A percentile compares a stretch with the other conserved stretches of the same genome.
These are phyloP conservation scores for Crypturellus undulatus DNA, from an alignment of 2,113 vertebrate genomes.

Conservation along the genomic window DNA sequence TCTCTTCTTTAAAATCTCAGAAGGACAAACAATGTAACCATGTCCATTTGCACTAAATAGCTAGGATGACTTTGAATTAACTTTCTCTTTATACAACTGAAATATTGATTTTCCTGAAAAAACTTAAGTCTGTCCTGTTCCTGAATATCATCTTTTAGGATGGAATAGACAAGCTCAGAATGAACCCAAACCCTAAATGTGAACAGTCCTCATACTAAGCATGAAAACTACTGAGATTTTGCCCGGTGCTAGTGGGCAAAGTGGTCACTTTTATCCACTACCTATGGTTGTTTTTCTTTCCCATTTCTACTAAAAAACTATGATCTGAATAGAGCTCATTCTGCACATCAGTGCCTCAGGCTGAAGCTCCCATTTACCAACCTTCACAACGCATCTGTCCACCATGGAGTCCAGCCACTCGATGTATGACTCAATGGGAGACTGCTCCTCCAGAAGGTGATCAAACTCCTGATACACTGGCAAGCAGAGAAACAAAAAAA, in stretches of 20 bases:
- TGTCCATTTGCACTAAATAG: neutral
- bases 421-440: slow-evolving; percentile 95
- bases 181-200: neutral
- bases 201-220: neutral
- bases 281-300: neutral
- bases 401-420: slow-evolving; percentile 99
- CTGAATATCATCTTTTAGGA: neutral
- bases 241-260: neutral
- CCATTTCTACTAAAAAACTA: neutral
- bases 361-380: slow-evolving; percentile 71
- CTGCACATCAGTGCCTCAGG: neutral
- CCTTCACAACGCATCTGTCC: slow-evolving; percentile 97
- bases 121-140: neutral
- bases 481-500: slow-evolving; percentile 46
- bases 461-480: slow-evolving; percentile 99
- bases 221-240: neutral
- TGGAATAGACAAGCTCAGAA: neutral
- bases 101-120: neutral
- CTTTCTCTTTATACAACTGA: neutral
- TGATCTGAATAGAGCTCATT: neutral
- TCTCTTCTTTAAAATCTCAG: neutral
- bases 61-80: neutral
- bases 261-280: neutral
- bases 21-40: neutral
- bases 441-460: slow-evolving; percentile 95